Evolutionary conservation across 2,797 vertebrate species (phyloP).

Genomic region (Hyperoplus immaculatus): DNA sequence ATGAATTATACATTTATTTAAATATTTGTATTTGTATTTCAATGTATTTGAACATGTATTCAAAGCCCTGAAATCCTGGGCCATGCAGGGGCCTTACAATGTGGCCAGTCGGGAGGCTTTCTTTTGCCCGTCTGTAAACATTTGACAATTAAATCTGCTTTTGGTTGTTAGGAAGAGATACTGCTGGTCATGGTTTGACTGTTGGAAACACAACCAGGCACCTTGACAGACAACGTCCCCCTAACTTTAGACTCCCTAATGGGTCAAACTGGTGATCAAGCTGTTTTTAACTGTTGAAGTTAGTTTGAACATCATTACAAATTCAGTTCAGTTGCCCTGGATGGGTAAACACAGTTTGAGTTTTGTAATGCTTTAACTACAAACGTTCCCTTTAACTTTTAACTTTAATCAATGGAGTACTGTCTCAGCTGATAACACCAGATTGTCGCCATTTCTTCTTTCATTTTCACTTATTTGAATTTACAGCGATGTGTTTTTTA

Average conservation of each 20-base stretch:
- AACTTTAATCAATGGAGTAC: not conserved
- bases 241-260: too few relatives aligned
- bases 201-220: not conserved
- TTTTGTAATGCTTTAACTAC: too few relatives aligned
- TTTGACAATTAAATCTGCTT: not conserved
- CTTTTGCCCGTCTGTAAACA: not conserved
- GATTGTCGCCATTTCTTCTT: not conserved
- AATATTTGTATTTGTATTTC: not conserved
- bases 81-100: not conserved
- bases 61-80: not conserved
- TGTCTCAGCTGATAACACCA: slow-evolving; percentile 4
- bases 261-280: too few relatives aligned
- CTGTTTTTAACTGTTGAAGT: too few relatives aligned
- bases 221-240: too few relatives aligned
- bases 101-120: not conserved
- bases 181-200: not conserved
- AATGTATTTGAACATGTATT: not conserved
- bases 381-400: too few relatives aligned
- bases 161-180: not conserved
- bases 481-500: not conserved
- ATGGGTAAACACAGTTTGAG: not conserved
- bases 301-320: not conserved
- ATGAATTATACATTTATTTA: too few relatives aligned
- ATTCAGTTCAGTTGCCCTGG: not conserved
- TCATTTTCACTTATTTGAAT: not conserved